Conservation (phyloP, 2,888 invertebrate genomes). For the Laothoe populi region DNA sequence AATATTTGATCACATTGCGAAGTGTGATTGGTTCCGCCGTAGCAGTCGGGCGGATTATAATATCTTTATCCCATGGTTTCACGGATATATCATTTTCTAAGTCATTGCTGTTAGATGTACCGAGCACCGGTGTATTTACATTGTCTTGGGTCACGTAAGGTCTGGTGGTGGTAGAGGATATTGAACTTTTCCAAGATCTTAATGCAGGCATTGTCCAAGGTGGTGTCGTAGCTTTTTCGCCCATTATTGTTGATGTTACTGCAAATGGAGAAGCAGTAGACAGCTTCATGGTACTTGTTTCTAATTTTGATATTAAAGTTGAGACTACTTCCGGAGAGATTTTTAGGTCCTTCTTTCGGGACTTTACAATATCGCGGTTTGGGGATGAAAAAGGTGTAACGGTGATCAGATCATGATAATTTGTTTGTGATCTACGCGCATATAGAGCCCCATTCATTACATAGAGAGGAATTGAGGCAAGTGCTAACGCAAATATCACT, state of each 20-base stretch:
- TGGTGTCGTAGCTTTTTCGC: constrained; percentile 65
- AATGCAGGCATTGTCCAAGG: constrained; percentile 84
- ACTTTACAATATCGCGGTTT: constrained; percentile 62
- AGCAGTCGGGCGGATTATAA: constrained; percentile 69
- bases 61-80: constrained; percentile 74
- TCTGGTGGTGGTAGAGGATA: constrained; percentile 60
- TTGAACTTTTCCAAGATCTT: constrained; percentile 70
- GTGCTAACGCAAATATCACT: constrained; percentile 61
- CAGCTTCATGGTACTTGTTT: constrained; percentile 52
- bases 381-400: constrained; percentile 58
- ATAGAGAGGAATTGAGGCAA: constrained; percentile 69
- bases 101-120: constrained; percentile 63
- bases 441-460: constrained; percentile 66
- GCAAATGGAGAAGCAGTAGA: constrained; percentile 52
- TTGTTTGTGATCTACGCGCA: constrained; percentile 55
- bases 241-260: constrained; percentile 45
- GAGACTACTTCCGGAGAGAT: constrained; percentile 58
- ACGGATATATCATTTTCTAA: constrained; percentile 65
- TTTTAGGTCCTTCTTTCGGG: constrained; percentile 74
- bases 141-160: constrained; percentile 64
- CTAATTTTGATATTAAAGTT: constrained; percentile 56
- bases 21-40: constrained; percentile 67
- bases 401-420: constrained; percentile 53
- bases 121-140: constrained; percentile 57
- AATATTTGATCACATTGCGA: constrained; percentile 64